phyloP scores from a whole-genome alignment of 2,888 invertebrate species.

The Chorisops tibialis region DNA sequence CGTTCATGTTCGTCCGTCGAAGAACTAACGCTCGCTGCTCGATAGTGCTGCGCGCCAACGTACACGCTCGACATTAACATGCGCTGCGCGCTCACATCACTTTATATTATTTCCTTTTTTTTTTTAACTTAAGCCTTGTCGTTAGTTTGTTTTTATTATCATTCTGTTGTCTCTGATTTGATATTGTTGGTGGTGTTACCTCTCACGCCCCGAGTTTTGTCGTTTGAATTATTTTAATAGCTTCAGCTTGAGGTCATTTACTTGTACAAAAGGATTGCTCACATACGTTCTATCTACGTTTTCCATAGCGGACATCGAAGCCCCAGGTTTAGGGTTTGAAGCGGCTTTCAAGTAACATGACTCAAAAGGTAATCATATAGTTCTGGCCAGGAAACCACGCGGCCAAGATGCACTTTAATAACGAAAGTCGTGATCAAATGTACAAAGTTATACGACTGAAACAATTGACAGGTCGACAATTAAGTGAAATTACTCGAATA shows the following conservation, averaged over 20 bases:
- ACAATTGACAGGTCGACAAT: conserved; percentile 25
- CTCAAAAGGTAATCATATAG: neutral
- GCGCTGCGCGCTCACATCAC: conserved; percentile 6
- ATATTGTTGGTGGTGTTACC: neutral
- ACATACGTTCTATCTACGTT: no score
- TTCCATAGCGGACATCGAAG: no score
- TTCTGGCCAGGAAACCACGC: neutral
- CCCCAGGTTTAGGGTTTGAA: neutral
- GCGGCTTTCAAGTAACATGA: neutral
- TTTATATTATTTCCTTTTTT: neutral
- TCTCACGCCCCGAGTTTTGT: conserved; percentile 23
- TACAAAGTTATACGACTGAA: conserved; percentile 17
- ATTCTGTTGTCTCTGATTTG: no score
- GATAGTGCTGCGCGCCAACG: neutral
- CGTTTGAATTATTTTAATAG: conserved; percentile 25
- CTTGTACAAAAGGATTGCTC: neutral
- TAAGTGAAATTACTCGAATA: conserved; percentile 18
- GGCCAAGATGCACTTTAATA: neutral
- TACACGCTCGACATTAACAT: conserved; percentile 3
- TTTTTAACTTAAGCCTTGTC: neutral
- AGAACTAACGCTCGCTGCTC: neutral
- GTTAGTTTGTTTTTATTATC: conserved; percentile 5
- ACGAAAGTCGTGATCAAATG: neutral
- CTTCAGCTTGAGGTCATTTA: conserved; percentile 14
- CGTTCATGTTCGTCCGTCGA: neutral